Conservation (phyloP, 2,113 vertebrate genomes). For the Crotalus helleri region DNA sequence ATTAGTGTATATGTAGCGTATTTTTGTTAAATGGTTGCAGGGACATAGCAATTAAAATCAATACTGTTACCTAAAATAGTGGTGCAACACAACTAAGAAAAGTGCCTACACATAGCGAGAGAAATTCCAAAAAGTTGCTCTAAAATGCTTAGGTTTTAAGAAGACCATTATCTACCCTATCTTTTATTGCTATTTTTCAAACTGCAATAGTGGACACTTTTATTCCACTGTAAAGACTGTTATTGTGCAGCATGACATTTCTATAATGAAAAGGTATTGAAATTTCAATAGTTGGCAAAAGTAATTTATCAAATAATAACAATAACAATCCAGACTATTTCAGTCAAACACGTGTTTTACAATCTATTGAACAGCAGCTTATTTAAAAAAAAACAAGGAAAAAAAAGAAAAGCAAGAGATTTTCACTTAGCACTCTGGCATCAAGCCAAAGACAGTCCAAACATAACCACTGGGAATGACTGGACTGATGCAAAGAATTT, state of each 20-base stretch:
- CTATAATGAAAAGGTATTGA: constrained; percentile 34
- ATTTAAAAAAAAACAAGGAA: neutral
- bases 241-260: constrained; percentile 17
- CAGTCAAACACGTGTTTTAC: constrained; percentile 35
- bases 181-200: constrained; percentile 48
- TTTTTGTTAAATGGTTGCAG: neutral
- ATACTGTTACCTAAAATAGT: constrained; percentile 4
- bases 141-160: constrained; percentile 11
- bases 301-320: constrained; percentile 44
- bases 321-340: neutral
- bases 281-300: constrained; percentile 36
- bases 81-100: constrained; percentile 9
- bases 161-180: neutral
- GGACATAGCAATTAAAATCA: constrained; percentile 18
- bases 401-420: neutral
- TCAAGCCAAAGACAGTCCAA: constrained; percentile 24
- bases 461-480: constrained; percentile 36
- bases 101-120: neutral
- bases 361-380: constrained; percentile 39
- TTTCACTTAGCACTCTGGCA: constrained; percentile 42
- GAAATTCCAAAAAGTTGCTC: neutral
- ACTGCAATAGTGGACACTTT: constrained; percentile 5
- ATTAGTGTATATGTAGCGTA: neutral
- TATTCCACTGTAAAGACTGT: constrained; percentile 20
- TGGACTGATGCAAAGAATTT: constrained; percentile 42